A percentile compares a stretch with the other conserved stretches of the same genome.
Evolutionary conservation across 2,113 vertebrate genomes (phyloP).

Genomic region (Colistium nudipinnis): DNA sequence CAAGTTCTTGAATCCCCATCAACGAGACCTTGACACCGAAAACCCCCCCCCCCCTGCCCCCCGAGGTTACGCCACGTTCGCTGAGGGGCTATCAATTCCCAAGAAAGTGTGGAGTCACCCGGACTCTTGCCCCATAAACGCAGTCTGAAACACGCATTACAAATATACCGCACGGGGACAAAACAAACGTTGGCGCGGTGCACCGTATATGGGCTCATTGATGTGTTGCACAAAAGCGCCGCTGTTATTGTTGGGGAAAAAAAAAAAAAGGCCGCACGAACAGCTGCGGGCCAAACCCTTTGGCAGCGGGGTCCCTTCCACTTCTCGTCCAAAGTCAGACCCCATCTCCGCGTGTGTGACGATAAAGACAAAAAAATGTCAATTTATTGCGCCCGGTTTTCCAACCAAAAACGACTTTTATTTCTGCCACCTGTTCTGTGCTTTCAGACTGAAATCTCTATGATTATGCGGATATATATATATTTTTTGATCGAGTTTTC

Average conservation of each 20-base stretch:
- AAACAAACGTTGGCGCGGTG: neutral
- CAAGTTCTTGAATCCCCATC: conserved; percentile 17
- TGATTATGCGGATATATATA: neutral
- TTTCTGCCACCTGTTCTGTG: conserved; percentile 13
- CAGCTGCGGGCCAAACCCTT: conserved; percentile 27
- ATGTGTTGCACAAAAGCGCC: conserved; percentile 13
- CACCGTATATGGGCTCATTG: neutral
- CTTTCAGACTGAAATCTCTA: conserved; percentile 17
- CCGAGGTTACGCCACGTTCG: neutral
- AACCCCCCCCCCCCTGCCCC: too few relatives aligned
- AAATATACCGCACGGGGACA: too few relatives aligned
- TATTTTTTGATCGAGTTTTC: conserved; percentile 52
- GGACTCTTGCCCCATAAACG: neutral
- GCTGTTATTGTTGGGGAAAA: conserved; percentile 35
- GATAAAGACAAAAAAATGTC: conserved; percentile 37
- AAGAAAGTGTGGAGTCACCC: neutral
- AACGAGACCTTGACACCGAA: too few relatives aligned
- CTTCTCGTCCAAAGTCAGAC: conserved; percentile 17
- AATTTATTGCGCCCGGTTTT: conserved; percentile 31
- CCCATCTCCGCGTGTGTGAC: conserved; percentile 22
- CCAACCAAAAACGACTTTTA: neutral
- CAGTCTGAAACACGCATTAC: neutral
- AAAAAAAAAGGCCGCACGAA: conserved; percentile 37
- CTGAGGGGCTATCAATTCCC: neutral
- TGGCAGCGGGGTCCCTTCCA: conserved; percentile 26